phyloP scores from a whole-genome alignment of 2,113 vertebrate species.

The Megaceryle maxima region DNA sequence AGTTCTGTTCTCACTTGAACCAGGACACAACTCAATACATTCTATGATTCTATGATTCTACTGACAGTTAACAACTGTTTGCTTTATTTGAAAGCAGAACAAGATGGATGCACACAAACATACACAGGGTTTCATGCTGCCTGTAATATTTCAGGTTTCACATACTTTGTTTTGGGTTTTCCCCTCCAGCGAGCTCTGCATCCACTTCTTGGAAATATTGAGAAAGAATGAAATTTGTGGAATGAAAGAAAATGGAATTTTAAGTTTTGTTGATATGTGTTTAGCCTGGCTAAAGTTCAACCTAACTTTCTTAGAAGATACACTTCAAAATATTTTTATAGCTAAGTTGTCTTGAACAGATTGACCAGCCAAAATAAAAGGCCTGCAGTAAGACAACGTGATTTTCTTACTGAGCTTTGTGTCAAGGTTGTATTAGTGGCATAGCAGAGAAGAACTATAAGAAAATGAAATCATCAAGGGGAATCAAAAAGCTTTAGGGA shows the following conservation, averaged over 20 bases:
- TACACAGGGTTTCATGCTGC: not conserved
- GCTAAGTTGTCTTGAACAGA: not conserved
- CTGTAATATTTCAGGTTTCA: not conserved
- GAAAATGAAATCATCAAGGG: not conserved
- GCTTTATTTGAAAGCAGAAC: not conserved
- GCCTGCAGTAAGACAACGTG: rapidly evolving
- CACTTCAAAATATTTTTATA: not conserved
- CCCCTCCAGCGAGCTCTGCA: not conserved
- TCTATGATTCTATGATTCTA: too few species aligned
- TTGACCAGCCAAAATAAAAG: not conserved
- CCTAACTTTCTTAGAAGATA: not conserved
- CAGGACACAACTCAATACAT: too few species aligned
- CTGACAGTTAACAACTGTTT: not conserved
- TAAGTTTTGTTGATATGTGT: not conserved
- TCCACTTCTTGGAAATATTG: not conserved
- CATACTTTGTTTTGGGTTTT: not conserved
- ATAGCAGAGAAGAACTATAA: not conserved
- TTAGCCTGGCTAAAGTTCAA: not conserved
- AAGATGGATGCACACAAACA: too few species aligned
- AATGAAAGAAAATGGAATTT: not conserved
- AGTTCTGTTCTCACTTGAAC: too few species aligned
- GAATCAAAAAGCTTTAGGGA: not conserved
- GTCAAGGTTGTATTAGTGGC: not conserved
- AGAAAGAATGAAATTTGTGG: not conserved
- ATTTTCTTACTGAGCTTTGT: not conserved